phyloP scores from a whole-genome alignment of 2,888 invertebrate species.

The Cataglyphis cursor region DNA sequence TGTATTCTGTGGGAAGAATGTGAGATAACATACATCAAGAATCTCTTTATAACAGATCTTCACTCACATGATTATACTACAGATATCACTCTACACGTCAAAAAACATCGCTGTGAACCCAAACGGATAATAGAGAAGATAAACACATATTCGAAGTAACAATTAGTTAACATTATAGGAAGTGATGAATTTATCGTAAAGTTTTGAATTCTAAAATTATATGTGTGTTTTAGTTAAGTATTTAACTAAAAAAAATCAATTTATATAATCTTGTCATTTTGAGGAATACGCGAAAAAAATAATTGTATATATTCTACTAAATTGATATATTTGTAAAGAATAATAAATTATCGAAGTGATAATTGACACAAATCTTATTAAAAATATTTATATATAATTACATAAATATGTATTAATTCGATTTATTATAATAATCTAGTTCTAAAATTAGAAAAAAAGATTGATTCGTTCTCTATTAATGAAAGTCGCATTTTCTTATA shows the following conservation, averaged over 20 bases:
- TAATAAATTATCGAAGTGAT: constrained; percentile 15
- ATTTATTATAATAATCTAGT: neutral
- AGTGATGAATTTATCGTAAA: neutral
- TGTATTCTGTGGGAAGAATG: constrained; percentile 10
- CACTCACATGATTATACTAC: neutral
- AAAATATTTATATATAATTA: constrained; percentile 13
- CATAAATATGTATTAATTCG: neutral
- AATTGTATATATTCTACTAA: neutral
- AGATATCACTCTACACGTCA: neutral
- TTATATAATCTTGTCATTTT: neutral
- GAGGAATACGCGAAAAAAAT: neutral
- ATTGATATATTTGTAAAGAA: constrained; percentile 1
- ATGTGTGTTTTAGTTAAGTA: neutral
- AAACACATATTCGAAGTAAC: constrained; percentile 4
- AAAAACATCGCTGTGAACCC: constrained; percentile 7
- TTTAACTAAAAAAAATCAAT: neutral
- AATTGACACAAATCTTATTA: constrained; percentile 8
- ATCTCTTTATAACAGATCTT: constrained; percentile 11
- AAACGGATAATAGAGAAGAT: constrained; percentile 15
- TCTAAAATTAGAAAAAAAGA: neutral
- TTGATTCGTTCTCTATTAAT: constrained; percentile 8
- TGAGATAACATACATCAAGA: constrained; percentile 3
- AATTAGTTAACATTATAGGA: neutral
- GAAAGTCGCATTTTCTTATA: neutral
- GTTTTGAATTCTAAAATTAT: neutral